Percentiles rank a stretch among this genome's conserved stretches.
phyloP scores from a whole-genome alignment of 2,888 invertebrate genomes.

The Junonia oenone region DNA sequence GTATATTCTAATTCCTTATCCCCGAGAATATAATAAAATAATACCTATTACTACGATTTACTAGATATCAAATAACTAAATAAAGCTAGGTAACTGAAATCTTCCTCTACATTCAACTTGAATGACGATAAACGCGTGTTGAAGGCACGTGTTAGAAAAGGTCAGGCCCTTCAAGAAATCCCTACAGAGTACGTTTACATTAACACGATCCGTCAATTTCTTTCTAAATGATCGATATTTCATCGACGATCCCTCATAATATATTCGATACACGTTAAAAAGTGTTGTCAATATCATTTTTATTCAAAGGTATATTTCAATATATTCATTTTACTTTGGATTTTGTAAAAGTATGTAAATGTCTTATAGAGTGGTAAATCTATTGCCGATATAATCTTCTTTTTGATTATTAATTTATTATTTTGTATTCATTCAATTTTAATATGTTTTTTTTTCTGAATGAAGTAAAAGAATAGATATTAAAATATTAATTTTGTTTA shows the following conservation, averaged over 20 bases:
- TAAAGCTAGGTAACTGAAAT: neutral
- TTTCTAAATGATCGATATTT: neutral
- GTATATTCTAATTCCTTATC: no score
- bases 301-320: neutral
- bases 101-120: neutral
- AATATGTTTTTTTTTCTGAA: no score
- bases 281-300: neutral
- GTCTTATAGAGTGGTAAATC: no score
- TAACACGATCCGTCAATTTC: neutral
- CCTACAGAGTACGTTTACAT: slow-evolving; percentile 8
- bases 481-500: no score
- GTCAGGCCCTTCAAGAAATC: slow-evolving; percentile 7
- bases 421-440: no score
- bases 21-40: no score
- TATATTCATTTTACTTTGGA: no score
- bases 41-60: neutral
- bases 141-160: slow-evolving; percentile 4
- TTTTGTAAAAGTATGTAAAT: no score
- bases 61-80: neutral
- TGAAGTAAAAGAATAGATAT: no score
- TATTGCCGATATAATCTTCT: no score
- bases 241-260: neutral
- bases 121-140: slow-evolving; percentile 11
- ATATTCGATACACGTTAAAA: neutral
- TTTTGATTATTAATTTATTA: no score